Percentiles rank a stretch among this genome's conserved stretches.
phyloP scores from a whole-genome alignment of 2,113 vertebrate species.

The Donacobius atricapilla region DNA sequence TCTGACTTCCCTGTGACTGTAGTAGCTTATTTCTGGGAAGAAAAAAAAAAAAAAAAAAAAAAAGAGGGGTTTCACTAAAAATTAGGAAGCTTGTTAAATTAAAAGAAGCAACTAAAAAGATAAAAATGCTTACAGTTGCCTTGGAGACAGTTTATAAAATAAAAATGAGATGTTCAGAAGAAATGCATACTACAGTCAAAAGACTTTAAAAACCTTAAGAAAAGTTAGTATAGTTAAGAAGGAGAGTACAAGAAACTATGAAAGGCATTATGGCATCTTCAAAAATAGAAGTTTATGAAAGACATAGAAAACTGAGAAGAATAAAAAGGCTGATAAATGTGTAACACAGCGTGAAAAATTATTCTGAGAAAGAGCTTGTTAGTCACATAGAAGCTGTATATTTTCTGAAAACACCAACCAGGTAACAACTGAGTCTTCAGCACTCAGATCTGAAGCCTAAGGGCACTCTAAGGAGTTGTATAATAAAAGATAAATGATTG shows the following conservation, averaged over 20 bases:
- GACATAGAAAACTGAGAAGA: neutral
- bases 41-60: neutral
- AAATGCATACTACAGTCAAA: neutral
- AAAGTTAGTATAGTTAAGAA: neutral
- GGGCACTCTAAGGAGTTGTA: neutral
- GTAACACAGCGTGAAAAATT: neutral
- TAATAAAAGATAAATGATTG: neutral
- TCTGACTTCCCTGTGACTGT: neutral
- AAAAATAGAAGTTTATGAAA: neutral
- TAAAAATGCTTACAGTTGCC: conserved; percentile 4
- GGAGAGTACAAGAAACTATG: neutral
- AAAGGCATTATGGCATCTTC: neutral
- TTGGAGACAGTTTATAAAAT: neutral
- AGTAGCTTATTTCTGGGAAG: neutral
- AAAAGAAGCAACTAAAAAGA: neutral
- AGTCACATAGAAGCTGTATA: neutral
- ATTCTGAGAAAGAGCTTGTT: neutral
- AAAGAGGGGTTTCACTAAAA: neutral
- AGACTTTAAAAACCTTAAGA: neutral
- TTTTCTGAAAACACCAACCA: neutral
- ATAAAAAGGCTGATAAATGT: neutral
- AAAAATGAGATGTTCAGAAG: neutral
- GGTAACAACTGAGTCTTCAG: neutral
- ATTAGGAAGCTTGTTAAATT: neutral
- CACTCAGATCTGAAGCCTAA: neutral